Conservation (phyloP, 2,888 invertebrate genomes). For the Conus canariensis region DNA sequence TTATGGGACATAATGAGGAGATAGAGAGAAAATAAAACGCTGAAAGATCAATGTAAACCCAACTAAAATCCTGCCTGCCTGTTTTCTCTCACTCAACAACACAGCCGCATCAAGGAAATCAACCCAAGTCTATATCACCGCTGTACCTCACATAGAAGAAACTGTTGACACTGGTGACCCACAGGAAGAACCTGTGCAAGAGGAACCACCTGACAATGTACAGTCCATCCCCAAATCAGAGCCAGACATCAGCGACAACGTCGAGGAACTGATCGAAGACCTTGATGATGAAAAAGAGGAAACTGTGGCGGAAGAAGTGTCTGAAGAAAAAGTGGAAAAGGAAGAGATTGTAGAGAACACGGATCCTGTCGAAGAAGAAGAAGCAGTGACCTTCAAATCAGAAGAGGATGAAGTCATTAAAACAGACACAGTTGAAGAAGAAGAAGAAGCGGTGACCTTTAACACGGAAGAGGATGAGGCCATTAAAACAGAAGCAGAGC, state of each 20-base stretch:
- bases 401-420: constrained; percentile 4
- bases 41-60: no score
- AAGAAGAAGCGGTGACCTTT: background rate
- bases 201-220: constrained; percentile 11
- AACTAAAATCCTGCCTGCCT: background rate
- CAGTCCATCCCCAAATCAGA: constrained; percentile 14
- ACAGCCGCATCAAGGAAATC: background rate
- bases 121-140: constrained; percentile 20
- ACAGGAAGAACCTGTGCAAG: background rate
- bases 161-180: background rate
- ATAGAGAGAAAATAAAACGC: no score
- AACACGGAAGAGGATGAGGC: constrained; percentile 28
- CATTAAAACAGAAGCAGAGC: constrained; percentile 2
- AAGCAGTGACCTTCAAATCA: constrained; percentile 9
- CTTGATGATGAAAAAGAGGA: constrained; percentile 32
- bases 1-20: no score
- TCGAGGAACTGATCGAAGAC: background rate
- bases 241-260: constrained; percentile 8
- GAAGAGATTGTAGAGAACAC: constrained; percentile 7
- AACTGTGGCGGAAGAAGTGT: background rate
- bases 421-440: background rate
- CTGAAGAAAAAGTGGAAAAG: constrained; percentile 16
- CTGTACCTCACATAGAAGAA: constrained; percentile 4
- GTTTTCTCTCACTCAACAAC: background rate
- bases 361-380: background rate